phyloP scores from a whole-genome alignment of 2,113 vertebrate species.

The Pycnonotus jocosus region DNA sequence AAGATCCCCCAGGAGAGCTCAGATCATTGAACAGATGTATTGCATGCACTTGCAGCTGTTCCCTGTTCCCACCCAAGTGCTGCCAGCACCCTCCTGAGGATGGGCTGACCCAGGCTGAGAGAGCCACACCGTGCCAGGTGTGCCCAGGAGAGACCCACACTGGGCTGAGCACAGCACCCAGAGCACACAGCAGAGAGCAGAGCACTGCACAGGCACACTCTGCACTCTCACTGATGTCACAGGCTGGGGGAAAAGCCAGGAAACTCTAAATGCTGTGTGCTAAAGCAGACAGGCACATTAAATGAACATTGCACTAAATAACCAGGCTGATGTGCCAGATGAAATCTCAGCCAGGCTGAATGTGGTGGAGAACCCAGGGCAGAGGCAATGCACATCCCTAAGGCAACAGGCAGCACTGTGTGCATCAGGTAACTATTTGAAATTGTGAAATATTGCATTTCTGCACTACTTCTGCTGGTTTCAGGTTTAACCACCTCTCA shows the following conservation, averaged over 20 bases:
- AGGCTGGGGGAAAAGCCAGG: not conserved
- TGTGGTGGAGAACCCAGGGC: not conserved
- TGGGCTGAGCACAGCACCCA: accelerated
- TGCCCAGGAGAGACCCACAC: accelerated
- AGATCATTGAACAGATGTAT: not conserved
- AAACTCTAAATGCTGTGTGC: not conserved
- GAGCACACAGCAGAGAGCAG: not conserved
- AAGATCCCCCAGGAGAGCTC: not conserved
- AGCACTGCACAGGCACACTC: accelerated
- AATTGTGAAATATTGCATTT: not conserved
- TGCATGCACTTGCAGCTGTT: not conserved
- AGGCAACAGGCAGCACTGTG: accelerated
- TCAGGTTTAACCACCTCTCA: not conserved
- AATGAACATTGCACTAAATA: not conserved
- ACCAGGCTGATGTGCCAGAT: accelerated
- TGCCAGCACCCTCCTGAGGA: not conserved
- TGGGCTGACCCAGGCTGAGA: not conserved
- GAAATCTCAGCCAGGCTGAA: not conserved
- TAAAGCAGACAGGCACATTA: not conserved
- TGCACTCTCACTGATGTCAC: not conserved
- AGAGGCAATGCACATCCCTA: not conserved
- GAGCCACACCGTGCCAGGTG: not conserved
- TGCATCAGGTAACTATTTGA: not conserved
- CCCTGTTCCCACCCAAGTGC: not conserved
- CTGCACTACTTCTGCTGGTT: not conserved